Percentiles rank a stretch among this genome's conserved stretches.
Conservation (phyloP, 2,888 invertebrate genomes). For the Calliphora vomitoria region DNA sequence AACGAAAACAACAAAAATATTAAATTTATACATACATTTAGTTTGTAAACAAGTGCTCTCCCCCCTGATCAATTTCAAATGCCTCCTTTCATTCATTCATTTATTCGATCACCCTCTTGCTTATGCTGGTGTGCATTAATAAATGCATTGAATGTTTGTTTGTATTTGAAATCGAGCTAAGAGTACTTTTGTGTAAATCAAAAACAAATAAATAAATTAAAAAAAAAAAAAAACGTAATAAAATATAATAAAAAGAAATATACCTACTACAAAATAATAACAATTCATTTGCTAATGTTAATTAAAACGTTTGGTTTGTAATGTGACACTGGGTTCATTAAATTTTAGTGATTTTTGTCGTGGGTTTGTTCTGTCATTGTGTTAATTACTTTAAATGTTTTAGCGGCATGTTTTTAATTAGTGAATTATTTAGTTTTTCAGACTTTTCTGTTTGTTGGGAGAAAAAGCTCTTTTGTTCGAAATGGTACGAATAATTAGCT, state of each 20-base stretch:
- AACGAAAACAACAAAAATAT: constrained; percentile 33
- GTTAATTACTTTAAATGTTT: not conserved
- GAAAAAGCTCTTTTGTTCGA: too few relatives aligned
- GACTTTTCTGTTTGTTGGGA: not conserved
- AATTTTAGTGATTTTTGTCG: not conserved
- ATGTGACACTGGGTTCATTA: not conserved
- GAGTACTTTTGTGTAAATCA: constrained; percentile 58
- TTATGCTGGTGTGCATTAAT: not conserved
- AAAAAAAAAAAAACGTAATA: constrained; percentile 37
- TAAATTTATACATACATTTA: constrained; percentile 61
- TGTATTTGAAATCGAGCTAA: constrained; percentile 36
- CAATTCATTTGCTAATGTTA: constrained; percentile 55
- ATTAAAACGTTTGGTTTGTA: constrained; percentile 19
- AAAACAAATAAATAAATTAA: constrained; percentile 49
- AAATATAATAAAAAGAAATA: constrained; percentile 34
- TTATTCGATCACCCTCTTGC: constrained; percentile 2
- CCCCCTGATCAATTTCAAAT: constrained; percentile 29
- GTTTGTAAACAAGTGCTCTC: constrained; percentile 62
- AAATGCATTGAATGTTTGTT: constrained; percentile 14
- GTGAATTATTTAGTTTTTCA: not conserved
- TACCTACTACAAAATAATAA: constrained; percentile 27
- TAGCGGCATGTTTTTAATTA: not conserved
- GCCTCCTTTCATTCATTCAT: constrained; percentile 16
- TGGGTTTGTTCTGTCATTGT: not conserved
- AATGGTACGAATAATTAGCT: too few relatives aligned